A percentile compares a stretch with the other conserved stretches of the same genome.
Conservation (phyloP, 2,113 vertebrate genomes). For the Anas platyrhynchos region DNA sequence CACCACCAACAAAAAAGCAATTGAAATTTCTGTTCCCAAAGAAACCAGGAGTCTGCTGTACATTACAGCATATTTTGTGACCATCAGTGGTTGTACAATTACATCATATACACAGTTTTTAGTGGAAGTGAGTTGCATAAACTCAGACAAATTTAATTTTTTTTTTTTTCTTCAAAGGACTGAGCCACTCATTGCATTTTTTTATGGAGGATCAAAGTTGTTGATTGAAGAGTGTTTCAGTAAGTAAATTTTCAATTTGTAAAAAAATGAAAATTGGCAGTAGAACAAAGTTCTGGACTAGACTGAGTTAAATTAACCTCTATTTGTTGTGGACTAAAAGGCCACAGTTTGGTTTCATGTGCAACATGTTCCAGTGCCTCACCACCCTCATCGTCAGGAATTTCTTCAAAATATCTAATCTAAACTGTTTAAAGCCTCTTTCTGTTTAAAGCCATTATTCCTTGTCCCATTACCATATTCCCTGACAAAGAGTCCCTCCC, state of each 20-base stretch:
- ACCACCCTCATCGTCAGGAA: no score
- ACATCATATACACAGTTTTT: neutral
- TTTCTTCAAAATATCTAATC: no score
- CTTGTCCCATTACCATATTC: no score
- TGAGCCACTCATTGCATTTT: neutral
- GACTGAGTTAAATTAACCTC: neutral
- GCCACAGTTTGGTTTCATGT: neutral
- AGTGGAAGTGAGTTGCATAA: neutral
- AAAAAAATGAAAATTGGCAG: neutral
- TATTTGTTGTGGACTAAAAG: neutral
- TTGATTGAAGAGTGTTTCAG: neutral
- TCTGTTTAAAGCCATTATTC: no score
- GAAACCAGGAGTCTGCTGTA: neutral
- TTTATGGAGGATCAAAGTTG: neutral
- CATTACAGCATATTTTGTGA: no score
- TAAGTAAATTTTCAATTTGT: neutral
- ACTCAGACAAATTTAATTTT: neutral
- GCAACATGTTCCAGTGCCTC: no score
- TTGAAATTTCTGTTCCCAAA: neutral
- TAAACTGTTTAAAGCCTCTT: no score
- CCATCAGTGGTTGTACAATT: neutral
- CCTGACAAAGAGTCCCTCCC: no score
- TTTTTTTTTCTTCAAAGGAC: no score
- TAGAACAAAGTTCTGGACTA: neutral
- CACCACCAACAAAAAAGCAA: no score